These are phyloP conservation scores for Camponotus pennsylvanicus DNA, from an alignment of 1,140 invertebrate species.

Conservation along the genomic window DNA sequence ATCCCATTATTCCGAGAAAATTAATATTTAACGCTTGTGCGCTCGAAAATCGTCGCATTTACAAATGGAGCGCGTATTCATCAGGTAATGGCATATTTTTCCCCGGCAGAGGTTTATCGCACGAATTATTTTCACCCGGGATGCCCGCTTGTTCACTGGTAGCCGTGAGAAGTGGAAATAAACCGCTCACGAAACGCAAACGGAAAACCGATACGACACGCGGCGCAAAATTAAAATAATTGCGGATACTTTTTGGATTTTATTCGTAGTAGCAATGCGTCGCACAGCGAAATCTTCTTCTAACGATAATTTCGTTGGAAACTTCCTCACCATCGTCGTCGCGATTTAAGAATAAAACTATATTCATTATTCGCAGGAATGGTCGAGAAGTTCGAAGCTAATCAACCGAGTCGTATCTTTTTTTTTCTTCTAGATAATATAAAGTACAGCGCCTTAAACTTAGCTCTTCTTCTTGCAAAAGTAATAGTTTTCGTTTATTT, in stretches of 20 bases:
- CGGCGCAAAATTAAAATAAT: conserved; percentile 45
- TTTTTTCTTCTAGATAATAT: conserved; percentile 23
- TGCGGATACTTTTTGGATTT: neutral
- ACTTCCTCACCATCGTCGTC: conserved; percentile 8
- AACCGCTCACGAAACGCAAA: conserved; percentile 19
- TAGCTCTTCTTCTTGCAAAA: neutral
- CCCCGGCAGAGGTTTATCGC: conserved; percentile 51
- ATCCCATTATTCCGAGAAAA: conserved; percentile 64
- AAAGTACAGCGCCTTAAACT: conserved; percentile 24
- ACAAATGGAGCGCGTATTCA: conserved; percentile 41
- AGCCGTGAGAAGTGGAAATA: conserved; percentile 53
- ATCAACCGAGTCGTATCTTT: conserved; percentile 42
- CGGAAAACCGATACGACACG: neutral
- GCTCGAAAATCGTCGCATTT: conserved; percentile 61
- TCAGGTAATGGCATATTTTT: conserved; percentile 62
- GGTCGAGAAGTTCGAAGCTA: conserved; percentile 41
- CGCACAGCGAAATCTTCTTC: neutral
- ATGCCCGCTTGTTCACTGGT: conserved; percentile 7
- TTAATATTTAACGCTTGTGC: conserved; percentile 61
- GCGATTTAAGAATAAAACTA: conserved; percentile 7
- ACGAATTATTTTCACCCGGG: conserved; percentile 54
- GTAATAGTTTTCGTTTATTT: neutral
- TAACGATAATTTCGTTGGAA: conserved; percentile 40
- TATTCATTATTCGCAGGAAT: conserved; percentile 39
- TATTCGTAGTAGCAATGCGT: neutral